Evolutionary conservation across 1,140 invertebrate species (phyloP).

Genomic region (Musca domestica): DNA sequence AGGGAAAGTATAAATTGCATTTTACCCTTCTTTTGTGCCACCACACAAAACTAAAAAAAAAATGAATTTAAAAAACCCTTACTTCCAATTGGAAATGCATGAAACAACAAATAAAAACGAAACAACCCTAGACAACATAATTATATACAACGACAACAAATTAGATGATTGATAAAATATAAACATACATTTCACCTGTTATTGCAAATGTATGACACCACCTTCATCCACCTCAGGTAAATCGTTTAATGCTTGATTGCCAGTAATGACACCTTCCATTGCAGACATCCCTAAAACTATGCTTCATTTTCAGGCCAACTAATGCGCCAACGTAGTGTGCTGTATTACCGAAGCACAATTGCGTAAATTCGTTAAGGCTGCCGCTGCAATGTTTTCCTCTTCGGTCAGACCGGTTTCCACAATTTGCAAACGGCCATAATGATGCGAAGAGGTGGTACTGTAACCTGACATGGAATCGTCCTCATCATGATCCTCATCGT

Average conservation of each 20-base stretch:
- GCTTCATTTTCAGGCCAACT: conserved; percentile 28
- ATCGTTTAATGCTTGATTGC: not conserved
- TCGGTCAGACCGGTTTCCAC: conserved; percentile 49
- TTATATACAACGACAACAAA: not conserved
- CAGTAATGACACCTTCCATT: not conserved
- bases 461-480: conserved; percentile 42
- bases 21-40: not conserved
- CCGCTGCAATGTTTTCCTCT: conserved; percentile 53
- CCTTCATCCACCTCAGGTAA: no score
- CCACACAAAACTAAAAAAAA: not conserved
- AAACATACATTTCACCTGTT: not conserved
- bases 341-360: conserved; percentile 53
- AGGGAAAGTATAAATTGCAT: not conserved
- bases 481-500: conserved; percentile 38
- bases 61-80: not conserved
- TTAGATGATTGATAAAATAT: not conserved
- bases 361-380: conserved; percentile 49
- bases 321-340: conserved; percentile 52
- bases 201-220: not conserved
- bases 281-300: not conserved
- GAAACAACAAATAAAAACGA: not conserved
- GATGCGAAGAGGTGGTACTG: conserved; percentile 35
- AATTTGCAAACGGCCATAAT: conserved; percentile 45
- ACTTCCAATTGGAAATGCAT: no score
- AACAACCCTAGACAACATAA: not conserved